Evolutionary conservation across 2,113 vertebrate species (phyloP), one percentile per base, ranked within the genome.

Genomic region (Cichladusa arquata): DNA sequence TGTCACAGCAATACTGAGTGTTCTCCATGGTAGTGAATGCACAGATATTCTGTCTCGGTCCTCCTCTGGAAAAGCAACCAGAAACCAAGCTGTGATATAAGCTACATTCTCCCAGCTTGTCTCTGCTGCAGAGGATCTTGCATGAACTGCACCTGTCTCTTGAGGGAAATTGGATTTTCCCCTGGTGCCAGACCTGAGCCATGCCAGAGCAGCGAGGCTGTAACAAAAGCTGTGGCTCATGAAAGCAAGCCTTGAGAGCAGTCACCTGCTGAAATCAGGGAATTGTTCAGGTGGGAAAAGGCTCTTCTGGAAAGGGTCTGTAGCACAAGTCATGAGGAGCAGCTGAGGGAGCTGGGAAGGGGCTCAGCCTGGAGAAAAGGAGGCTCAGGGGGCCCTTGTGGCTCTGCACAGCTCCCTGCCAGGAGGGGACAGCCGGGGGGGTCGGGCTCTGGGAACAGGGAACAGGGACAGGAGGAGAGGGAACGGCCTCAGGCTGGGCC

Each of bases 1-100:
- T 83, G 53, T 86, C 33, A 56, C 72, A 92, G 85, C 73, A 85
- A 56, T 57, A 80, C 92, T 92, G 85, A 95, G n/a, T 42, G 40
- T 36, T 95, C 90, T 82, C 56, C 15, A 12, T 80, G 64, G 47
- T 20, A 88, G 65, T 5, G 15, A 64, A 40, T 4, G 57, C 36
- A 44, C 11, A 26, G 24, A 60, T 60, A 42, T 33, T 47, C 19
- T 29, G 9, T 16, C 69, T 58, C 0, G 0, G 18, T 69, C 29
- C 42, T 61, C 23, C 62, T 65, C 45, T 40, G 73, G 50, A 40
- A 89, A 78, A 96, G 40, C 4, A 8, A 34, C 31, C 45, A 56
- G 74, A 81, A 82, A 62, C 28, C 19, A 28, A 23, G 44, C 56
- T 64, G 42, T 56, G 44, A 50, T 17, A 64, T 6, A 33, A 57